phyloP scores from a whole-genome alignment of 2,113 vertebrate species.

The Petroica traversi region DNA sequence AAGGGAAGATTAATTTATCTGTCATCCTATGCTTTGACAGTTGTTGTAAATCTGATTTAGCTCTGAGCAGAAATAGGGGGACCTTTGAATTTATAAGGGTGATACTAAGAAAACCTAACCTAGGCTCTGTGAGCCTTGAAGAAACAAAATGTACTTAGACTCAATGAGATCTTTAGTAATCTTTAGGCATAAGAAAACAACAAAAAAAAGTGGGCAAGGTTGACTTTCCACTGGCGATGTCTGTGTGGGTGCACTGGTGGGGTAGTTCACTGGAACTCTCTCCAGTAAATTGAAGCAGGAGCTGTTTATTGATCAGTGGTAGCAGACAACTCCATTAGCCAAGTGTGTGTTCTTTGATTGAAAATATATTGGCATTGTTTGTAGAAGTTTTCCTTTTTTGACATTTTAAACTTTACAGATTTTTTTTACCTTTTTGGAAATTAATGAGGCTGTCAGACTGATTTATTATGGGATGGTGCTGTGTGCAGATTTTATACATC shows the following conservation, averaged over 20 bases:
- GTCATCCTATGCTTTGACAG: constrained; percentile 86
- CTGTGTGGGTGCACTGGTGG: background rate
- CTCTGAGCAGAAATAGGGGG: constrained; percentile 73
- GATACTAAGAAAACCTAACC: constrained; percentile 71
- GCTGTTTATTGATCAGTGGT: constrained; percentile 66
- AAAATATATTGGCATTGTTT: constrained; percentile 54
- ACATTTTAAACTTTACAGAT: background rate
- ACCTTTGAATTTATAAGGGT: constrained; percentile 64
- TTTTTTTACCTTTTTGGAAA: background rate
- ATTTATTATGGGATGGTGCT: background rate
- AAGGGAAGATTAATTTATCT: constrained; percentile 89
- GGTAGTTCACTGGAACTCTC: background rate
- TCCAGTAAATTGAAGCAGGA: constrained; percentile 49
- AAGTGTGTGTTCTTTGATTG: constrained; percentile 51
- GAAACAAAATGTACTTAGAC: constrained; percentile 65
- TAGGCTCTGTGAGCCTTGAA: constrained; percentile 65
- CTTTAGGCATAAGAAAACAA: background rate
- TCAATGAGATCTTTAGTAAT: constrained; percentile 46
- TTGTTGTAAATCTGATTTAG: constrained; percentile 91
- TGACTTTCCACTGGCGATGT: background rate
- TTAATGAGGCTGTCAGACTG: background rate
- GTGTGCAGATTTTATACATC: background rate
- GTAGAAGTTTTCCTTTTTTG: constrained; percentile 40
- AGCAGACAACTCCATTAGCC: constrained; percentile 67
- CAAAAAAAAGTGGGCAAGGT: background rate